Evolutionary conservation across 2,888 invertebrate genomes (phyloP).

Genomic region (Apotomis betuletana): DNA sequence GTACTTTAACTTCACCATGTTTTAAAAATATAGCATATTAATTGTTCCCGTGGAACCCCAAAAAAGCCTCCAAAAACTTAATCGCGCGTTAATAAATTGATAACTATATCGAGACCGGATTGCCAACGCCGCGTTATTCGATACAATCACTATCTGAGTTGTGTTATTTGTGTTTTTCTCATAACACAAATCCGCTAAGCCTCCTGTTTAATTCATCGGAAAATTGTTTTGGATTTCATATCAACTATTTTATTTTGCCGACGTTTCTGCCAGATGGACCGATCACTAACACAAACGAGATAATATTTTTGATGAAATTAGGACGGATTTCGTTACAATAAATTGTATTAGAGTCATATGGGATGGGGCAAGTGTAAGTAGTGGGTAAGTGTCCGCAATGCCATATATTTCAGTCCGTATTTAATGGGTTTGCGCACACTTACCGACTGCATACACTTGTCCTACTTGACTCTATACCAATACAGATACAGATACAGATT

Average conservation of each 20-base stretch:
- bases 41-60: neutral
- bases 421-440: no score
- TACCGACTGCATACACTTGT: no score
- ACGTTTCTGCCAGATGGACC: neutral
- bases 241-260: constrained; percentile 33
- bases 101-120: constrained; percentile 29
- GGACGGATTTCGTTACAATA: no score
- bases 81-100: constrained; percentile 26
- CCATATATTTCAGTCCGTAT: no score
- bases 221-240: constrained; percentile 65
- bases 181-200: constrained; percentile 60
- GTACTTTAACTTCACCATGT: no score
- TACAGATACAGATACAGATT: no score
- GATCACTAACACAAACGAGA: neutral
- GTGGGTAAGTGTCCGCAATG: no score
- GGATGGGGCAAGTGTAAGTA: no score
- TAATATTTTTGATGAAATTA: neutral
- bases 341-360: no score
- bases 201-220: constrained; percentile 70
- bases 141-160: constrained; percentile 33
- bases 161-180: constrained; percentile 56
- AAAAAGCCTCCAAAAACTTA: constrained; percentile 11
- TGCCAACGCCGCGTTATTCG: constrained; percentile 24
- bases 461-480: no score
- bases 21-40: no score